phyloP scores from a whole-genome alignment of 2,888 invertebrate genomes.

The Amblyjoppa proteus region DNA sequence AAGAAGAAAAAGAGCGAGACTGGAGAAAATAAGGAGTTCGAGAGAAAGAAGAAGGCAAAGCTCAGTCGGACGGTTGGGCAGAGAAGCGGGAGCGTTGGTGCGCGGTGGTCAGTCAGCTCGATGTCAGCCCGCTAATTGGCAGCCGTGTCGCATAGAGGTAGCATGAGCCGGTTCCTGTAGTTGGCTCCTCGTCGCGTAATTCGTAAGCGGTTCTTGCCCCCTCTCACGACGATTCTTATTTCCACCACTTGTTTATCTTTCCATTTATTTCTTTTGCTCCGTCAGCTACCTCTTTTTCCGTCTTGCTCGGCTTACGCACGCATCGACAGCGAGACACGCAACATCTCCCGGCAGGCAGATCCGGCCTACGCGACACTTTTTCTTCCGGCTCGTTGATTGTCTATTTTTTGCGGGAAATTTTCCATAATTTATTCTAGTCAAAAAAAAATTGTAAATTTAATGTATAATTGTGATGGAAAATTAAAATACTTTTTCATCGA shows the following conservation, averaged over 20 bases:
- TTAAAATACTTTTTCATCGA: too few relatives aligned
- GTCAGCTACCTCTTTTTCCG: constrained; percentile 27
- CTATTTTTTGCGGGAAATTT: not conserved
- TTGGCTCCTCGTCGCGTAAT: constrained; percentile 82
- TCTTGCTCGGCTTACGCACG: constrained; percentile 3
- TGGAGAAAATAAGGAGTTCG: constrained; percentile 34
- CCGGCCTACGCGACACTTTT: not conserved
- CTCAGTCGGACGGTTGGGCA: constrained; percentile 70
- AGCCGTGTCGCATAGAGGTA: constrained; percentile 83
- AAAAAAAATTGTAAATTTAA: too few relatives aligned
- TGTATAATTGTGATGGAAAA: too few relatives aligned
- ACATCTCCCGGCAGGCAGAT: not conserved
- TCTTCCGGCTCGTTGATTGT: not conserved
- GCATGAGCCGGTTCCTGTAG: constrained; percentile 82
- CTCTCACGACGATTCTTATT: constrained; percentile 55
- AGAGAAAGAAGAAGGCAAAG: constrained; percentile 67
- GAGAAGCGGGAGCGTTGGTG: constrained; percentile 62
- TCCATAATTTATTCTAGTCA: not conserved
- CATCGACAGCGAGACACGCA: not conserved
- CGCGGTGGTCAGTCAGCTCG: constrained; percentile 83
- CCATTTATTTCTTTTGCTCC: constrained; percentile 34
- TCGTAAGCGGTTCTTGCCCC: constrained; percentile 82
- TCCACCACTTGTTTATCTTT: constrained; percentile 30
- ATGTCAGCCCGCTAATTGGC: constrained; percentile 84
- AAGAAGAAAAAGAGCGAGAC: constrained; percentile 65